Base-by-base conservation (phyloP, 92 coral and sea anemone species). In the Phenganax stokvisi region DNA sequence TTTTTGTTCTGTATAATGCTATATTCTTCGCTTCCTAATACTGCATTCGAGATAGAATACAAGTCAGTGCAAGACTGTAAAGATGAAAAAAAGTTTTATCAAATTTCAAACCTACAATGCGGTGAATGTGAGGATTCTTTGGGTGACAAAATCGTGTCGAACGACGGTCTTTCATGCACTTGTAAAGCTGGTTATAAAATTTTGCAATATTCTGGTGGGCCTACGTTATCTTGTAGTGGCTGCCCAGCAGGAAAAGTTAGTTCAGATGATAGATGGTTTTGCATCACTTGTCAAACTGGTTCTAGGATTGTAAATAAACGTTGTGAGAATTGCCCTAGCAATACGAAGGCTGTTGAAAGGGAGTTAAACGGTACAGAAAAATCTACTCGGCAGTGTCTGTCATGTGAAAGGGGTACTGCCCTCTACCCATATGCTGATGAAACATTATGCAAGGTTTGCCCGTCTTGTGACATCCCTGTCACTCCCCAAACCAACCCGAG, bases 221-320 rank as follows among this genome's bases (percentile, higher is more conserved):
- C 72, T 17, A 86, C 85, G 20, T 86, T 86, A 11, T 74, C 75
- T 10, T 93, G 98, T 54, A 72, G 81, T 28, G 84, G 62, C 56
- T 93, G 98, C 71, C 85, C 88, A 9, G 16, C 56, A 0, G 76
- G 84, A 65, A 67, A 84, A 10, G 85, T 85, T 31, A 84, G 97
- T 11, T 81, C 88, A 9, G 92, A 92, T 64, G 87, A 96, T 6
- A 9, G 6, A 77, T 85, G 90, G 87, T 92, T 93, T 54, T 93
- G 98, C 77, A 60, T 92, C 28, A 60, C 27, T 11, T 93, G 98
- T 11, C 84, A 80, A n/a, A 72, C 79, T 47, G 97, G 97, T 29
- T 17, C 15, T 0, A 67, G 64, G 31, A 80, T 84, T 1, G 47
- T 17, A 0, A 71, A 9, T 6, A 72, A 94, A 64, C 64, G 58